Conservation (phyloP, 30 jellyfish, hydroid and myxozoan species). For the Chironex yamaguchii region DNA sequence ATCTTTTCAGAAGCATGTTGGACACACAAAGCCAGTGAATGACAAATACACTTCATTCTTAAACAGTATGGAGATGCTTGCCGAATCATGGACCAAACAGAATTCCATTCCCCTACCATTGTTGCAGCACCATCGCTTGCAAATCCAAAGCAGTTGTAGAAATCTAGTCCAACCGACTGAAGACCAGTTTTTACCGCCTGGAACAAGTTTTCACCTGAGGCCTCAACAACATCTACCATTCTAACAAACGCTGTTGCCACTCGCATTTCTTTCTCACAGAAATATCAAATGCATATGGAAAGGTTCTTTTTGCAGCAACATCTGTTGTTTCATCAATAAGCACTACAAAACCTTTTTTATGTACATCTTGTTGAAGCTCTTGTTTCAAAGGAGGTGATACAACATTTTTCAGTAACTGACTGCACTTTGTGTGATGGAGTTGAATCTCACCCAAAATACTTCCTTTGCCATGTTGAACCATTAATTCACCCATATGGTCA, state of each 20-base stretch:
- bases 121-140: constrained; percentile 65
- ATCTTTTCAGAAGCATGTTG: constrained; percentile 43
- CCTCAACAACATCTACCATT: constrained; percentile 40
- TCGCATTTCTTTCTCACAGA: constrained; percentile 41
- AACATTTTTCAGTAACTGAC: constrained; percentile 45
- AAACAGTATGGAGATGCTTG: constrained; percentile 69
- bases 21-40: constrained; percentile 72
- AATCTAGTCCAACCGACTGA: constrained; percentile 12
- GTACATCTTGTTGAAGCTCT: constrained; percentile 54
- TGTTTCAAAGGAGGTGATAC: constrained; percentile 62
- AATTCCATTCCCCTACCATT: constrained; percentile 65
- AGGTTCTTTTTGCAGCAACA: constrained; percentile 55
- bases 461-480: constrained; percentile 52
- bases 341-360: constrained; percentile 56
- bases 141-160: constrained; percentile 44
- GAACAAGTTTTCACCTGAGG: constrained; percentile 48
- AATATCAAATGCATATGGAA: constrained; percentile 57
- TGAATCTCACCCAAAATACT: constrained; percentile 36
- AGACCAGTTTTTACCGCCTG: constrained; percentile 30
- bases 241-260: constrained; percentile 46
- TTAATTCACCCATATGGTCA: constrained; percentile 74
- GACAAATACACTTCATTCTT: constrained; percentile 71
- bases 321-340: constrained; percentile 68
- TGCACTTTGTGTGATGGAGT: constrained; percentile 73
- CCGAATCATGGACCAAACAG: constrained; percentile 76